phyloP scores from a whole-genome alignment of 1,140 invertebrate genomes.

The Tetramorium parvispinum region DNA sequence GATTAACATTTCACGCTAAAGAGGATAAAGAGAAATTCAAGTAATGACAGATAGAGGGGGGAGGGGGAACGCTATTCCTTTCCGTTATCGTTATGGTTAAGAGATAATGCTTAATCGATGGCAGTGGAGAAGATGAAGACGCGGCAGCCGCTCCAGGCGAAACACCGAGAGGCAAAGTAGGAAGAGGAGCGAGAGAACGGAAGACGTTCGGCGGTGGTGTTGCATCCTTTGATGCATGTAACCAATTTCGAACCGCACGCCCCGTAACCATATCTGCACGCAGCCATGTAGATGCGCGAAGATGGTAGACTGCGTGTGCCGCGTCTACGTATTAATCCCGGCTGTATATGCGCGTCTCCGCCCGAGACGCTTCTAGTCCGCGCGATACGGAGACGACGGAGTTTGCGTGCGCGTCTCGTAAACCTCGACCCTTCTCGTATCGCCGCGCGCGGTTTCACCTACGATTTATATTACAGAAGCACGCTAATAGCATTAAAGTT shows the following conservation, averaged over 20 bases:
- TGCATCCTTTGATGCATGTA: conserved; percentile 69
- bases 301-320: conserved; percentile 28
- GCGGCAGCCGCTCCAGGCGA: not conserved
- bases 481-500: conserved; percentile 44
- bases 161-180: not conserved
- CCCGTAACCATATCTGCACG: conserved; percentile 69
- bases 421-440: not conserved
- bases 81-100: conserved; percentile 55
- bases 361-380: not conserved
- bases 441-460: conserved; percentile 34
- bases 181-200: conserved; percentile 35
- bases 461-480: conserved; percentile 41
- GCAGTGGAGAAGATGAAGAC: conserved; percentile 16
- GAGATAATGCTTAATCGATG: conserved; percentile 72
- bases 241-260: conserved; percentile 72
- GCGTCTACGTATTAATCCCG: conserved; percentile 62
- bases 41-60: not conserved
- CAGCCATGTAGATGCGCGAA: conserved; percentile 61
- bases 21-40: conserved; percentile 12
- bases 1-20: conserved; percentile 1
- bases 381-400: conserved; percentile 2
- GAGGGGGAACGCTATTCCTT: not conserved
- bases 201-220: conserved; percentile 46
- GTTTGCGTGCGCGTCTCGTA: not conserved
- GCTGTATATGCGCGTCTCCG: not conserved